Percentiles rank a stretch among this genome's conserved stretches.
phyloP scores from a whole-genome alignment of 2,888 invertebrate genomes.

The Calliphora vomitoria region DNA sequence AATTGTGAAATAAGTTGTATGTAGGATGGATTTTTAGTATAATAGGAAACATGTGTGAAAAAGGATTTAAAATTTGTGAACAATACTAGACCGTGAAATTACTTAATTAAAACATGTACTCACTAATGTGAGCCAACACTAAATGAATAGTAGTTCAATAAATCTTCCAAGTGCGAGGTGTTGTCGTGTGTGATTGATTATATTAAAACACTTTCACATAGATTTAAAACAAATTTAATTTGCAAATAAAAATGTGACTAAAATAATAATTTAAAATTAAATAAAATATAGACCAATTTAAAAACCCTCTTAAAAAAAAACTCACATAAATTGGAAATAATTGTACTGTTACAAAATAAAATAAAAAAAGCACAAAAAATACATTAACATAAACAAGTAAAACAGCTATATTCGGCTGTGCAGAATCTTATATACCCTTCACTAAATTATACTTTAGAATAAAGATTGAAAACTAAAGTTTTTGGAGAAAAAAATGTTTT shows the following conservation, averaged over 20 bases:
- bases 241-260: neutral
- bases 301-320: neutral
- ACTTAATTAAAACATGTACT: neutral
- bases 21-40: neutral
- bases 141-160: neutral
- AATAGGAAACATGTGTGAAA: neutral
- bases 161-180: neutral
- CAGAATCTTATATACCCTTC: too few species aligned
- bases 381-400: slow-evolving; percentile 3
- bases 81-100: too few species aligned
- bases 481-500: too few species aligned
- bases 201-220: neutral
- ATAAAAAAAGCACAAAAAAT: neutral
- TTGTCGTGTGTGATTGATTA: neutral
- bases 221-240: neutral
- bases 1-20: neutral
- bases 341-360: neutral
- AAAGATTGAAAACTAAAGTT: too few species aligned
- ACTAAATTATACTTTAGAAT: too few species aligned
- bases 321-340: neutral
- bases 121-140: neutral
- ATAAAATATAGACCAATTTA: neutral
- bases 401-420: too few species aligned
- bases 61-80: too few species aligned
- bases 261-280: neutral